These are phyloP conservation scores for Dromiciops gliroides DNA, from an alignment of 2,113 vertebrate genomes.

Conservation along the genomic window DNA sequence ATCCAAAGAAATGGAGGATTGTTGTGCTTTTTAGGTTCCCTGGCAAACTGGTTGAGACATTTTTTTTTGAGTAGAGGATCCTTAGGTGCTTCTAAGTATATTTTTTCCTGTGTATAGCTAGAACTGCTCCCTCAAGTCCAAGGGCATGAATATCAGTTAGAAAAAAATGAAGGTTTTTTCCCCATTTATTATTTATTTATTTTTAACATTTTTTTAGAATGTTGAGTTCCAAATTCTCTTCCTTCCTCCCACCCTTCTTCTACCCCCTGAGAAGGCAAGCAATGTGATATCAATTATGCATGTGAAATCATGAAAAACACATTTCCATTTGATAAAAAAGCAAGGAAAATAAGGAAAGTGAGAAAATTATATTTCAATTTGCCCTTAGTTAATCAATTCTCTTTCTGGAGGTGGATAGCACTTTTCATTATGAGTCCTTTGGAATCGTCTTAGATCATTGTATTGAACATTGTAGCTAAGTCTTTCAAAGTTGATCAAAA, in stretches of 20 bases:
- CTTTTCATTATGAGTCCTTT: not conserved
- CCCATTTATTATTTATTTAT: not conserved
- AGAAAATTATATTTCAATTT: not conserved
- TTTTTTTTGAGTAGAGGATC: not conserved
- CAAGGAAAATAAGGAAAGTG: not conserved
- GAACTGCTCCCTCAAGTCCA: not conserved
- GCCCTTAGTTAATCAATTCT: not conserved
- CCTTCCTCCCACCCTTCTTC: not conserved
- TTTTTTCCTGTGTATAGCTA: not conserved
- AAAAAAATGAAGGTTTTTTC: not conserved
- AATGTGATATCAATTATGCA: not conserved
- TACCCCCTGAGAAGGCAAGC: not conserved
- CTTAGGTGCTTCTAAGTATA: not conserved
- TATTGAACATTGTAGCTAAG: not conserved
- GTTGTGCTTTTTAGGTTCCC: not conserved
- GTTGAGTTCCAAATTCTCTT: not conserved
- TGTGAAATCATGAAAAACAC: not conserved
- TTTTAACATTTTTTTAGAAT: not conserved
- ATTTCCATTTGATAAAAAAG: not conserved
- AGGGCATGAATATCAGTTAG: not conserved
- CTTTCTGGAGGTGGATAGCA: not conserved
- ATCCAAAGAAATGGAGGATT: not conserved
- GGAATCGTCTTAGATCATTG: not conserved
- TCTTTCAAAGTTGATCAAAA: not conserved
- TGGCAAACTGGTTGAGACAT: not conserved